Percentiles rank a stretch among this genome's conserved stretches.
Evolutionary conservation across 2,888 invertebrate species (phyloP).

Genomic region (Drosophila anceps): DNA sequence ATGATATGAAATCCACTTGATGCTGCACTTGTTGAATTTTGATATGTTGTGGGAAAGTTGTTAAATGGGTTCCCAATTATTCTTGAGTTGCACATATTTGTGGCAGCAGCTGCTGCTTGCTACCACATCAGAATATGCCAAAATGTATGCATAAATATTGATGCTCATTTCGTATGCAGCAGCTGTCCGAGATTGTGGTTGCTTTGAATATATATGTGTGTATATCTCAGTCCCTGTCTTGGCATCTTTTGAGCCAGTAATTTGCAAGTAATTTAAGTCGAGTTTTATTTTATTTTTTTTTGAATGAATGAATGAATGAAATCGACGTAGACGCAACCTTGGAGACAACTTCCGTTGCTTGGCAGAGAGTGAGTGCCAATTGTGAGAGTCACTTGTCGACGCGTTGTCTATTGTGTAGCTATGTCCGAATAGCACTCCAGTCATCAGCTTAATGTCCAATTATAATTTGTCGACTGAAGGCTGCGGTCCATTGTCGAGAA

Average conservation of each 20-base stretch:
- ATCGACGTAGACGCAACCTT: constrained; percentile 57
- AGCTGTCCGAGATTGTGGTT: constrained; percentile 33
- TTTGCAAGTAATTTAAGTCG: constrained; percentile 62
- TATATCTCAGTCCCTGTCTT: not conserved
- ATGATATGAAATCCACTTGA: constrained; percentile 35
- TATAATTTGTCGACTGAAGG: constrained; percentile 69
- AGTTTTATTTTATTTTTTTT: constrained; percentile 13
- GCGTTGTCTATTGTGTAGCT: constrained; percentile 36
- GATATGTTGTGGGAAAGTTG: constrained; percentile 68
- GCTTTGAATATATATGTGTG: not conserved
- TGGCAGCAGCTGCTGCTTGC: constrained; percentile 36
- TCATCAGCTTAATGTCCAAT: constrained; percentile 66
- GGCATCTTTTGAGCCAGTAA: constrained; percentile 28
- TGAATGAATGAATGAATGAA: constrained; percentile 71
- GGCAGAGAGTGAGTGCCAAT: constrained; percentile 44
- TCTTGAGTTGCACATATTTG: constrained; percentile 28
- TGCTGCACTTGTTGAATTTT: constrained; percentile 65
- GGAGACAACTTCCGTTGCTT: constrained; percentile 66
- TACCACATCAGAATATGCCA: constrained; percentile 5
- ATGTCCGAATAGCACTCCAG: constrained; percentile 40
- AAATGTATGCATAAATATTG: constrained; percentile 30
- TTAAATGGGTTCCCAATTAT: constrained; percentile 35
- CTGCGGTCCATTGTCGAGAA: constrained; percentile 40
- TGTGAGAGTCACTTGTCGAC: constrained; percentile 50
- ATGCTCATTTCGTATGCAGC: constrained; percentile 59